These are phyloP conservation scores for Clarias platycephalus DNA, from an alignment of 2,797 vertebrate species.

Conservation along the genomic window DNA sequence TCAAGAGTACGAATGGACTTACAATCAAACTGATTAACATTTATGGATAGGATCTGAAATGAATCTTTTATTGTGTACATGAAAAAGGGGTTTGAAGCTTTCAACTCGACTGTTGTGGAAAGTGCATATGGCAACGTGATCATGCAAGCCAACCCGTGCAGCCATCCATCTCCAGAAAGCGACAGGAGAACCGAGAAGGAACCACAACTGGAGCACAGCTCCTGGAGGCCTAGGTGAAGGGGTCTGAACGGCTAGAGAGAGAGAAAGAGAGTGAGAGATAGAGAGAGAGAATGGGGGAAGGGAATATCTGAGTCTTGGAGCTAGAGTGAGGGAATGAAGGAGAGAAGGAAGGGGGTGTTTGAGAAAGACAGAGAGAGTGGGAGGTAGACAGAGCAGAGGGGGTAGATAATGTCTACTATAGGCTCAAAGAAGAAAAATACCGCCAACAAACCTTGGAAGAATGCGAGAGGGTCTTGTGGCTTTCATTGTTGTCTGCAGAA, in stretches of 20 bases:
- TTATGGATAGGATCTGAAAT: conserved; percentile 8
- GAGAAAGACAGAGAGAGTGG: conserved; percentile 27
- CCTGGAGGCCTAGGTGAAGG: conserved; percentile 34
- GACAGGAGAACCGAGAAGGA: conserved; percentile 36
- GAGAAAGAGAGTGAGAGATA: neutral
- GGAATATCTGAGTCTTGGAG: conserved; percentile 22
- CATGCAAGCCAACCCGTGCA: neutral
- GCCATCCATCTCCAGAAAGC: conserved; percentile 39
- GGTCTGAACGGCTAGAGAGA: neutral
- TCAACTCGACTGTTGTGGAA: neutral
- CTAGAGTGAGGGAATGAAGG: conserved; percentile 3
- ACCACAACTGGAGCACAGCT: conserved; percentile 20
- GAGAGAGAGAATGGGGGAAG: neutral
- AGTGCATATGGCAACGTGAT: conserved; percentile 16
- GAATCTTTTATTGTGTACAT: neutral
- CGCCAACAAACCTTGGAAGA: conserved; percentile 67
- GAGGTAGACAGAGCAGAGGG: conserved; percentile 43
- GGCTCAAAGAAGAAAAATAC: conserved; percentile 60
- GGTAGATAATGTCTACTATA: conserved; percentile 67
- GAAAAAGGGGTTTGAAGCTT: neutral
- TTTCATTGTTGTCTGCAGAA: conserved; percentile 73
- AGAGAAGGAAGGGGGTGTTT: conserved; percentile 31
- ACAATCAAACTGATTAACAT: neutral
- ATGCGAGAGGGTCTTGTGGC: conserved; percentile 62
- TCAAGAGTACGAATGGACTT: neutral